phyloP scores from a whole-genome alignment of 53 echinoderm and acorn worm genomes.

The Paelopatides confundens region DNA sequence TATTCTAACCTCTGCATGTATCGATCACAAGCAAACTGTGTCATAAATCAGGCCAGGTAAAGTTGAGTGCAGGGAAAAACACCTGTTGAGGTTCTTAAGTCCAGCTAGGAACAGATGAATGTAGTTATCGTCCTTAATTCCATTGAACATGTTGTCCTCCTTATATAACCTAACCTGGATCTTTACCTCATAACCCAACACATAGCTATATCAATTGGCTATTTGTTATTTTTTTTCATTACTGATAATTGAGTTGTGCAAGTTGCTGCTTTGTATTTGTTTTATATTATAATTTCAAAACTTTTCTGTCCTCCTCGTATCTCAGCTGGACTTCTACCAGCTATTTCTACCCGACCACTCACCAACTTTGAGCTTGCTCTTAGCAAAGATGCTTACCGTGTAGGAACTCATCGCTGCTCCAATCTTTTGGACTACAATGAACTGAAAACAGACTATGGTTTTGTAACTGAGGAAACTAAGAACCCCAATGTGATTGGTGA shows the following conservation, averaged over 20 bases:
- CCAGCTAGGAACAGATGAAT: too few relatives aligned
- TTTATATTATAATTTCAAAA: too few relatives aligned
- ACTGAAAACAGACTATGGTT: slow-evolving; percentile 87
- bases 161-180: too few relatives aligned
- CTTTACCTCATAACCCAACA: too few relatives aligned
- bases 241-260: too few relatives aligned
- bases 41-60: not conserved
- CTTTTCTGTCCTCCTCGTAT: too few relatives aligned
- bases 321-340: slow-evolving; percentile 97
- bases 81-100: not conserved
- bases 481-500: slow-evolving; percentile 97
- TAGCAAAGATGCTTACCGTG: slow-evolving; percentile 97
- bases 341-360: slow-evolving; percentile 96
- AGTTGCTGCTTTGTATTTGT: not conserved
- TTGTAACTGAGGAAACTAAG: slow-evolving; percentile 97
- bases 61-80: not conserved
- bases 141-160: too few relatives aligned
- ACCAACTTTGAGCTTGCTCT: slow-evolving; percentile 99
- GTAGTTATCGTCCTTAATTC: too few relatives aligned
- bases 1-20: not conserved
- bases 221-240: too few relatives aligned
- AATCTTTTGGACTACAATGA: slow-evolving; percentile 95
- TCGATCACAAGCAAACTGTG: not conserved
- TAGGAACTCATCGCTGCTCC: slow-evolving; percentile 97
- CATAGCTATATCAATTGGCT: too few relatives aligned